These are phyloP conservation scores for Tetropium fuscum DNA, from an alignment of 2,888 invertebrate genomes.

Conservation along the genomic window DNA sequence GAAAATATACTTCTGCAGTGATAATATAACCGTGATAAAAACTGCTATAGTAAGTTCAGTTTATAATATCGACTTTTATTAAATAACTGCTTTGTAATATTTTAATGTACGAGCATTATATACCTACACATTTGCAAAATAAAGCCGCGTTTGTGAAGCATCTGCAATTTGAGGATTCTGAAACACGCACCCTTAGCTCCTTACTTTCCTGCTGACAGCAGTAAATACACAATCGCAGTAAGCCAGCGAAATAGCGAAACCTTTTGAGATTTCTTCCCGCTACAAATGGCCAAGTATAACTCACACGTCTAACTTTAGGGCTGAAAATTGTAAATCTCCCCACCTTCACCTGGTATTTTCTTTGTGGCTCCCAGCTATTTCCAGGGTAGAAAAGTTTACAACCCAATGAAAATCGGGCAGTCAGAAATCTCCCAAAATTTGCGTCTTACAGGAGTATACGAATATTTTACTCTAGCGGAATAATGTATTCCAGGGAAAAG, in stretches of 20 bases:
- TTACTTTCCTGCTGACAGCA: not conserved
- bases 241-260: not conserved
- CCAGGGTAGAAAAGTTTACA: not conserved
- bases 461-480: not conserved
- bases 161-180: slow-evolving; percentile 1
- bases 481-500: not conserved
- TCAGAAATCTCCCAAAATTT: not conserved
- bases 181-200: slow-evolving; percentile 2
- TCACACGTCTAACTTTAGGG: slow-evolving; percentile 2
- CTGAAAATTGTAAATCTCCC: slow-evolving; percentile 7
- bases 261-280: not conserved
- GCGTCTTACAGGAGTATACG: not conserved
- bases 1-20: no score
- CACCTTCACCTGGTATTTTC: slow-evolving; percentile 1
- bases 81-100: no score
- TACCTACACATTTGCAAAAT: no score
- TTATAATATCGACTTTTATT: no score
- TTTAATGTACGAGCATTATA: no score
- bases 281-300: not conserved
- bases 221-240: slow-evolving; percentile 5
- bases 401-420: not conserved
- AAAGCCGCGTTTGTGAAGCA: not conserved
- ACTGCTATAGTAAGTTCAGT: no score
- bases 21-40: no score
- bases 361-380: not conserved